A percentile compares a stretch with the other conserved stretches of the same genome.
These are phyloP conservation scores for Merodon equestris DNA, from an alignment of 2,888 invertebrate genomes.

Conservation along the genomic window DNA sequence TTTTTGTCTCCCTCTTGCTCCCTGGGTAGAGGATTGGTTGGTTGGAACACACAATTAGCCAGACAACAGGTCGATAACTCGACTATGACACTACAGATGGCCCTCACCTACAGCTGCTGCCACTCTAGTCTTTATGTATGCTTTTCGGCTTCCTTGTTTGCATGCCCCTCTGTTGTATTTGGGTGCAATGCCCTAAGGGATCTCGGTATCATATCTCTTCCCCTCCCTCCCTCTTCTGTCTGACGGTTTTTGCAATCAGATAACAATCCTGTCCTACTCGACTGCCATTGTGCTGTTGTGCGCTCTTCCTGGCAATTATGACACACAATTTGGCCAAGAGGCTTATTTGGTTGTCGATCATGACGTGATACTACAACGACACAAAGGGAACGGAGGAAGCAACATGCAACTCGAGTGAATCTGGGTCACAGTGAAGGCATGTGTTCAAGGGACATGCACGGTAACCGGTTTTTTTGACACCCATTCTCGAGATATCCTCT, in stretches of 20 bases:
- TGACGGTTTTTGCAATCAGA: slow-evolving; percentile 31
- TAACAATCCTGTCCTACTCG: slow-evolving; percentile 22
- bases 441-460: no score
- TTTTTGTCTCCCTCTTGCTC: not conserved
- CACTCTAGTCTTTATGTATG: not conserved
- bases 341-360: slow-evolving; percentile 28
- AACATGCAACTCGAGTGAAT: no score
- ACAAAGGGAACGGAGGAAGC: no score
- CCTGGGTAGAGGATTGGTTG: no score
- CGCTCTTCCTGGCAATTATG: slow-evolving; percentile 45
- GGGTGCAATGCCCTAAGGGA: slow-evolving; percentile 6
- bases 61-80: slow-evolving; percentile 58
- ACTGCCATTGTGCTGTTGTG: slow-evolving; percentile 11
- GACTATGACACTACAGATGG: slow-evolving; percentile 10
- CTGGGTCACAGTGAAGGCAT: no score
- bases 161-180: not conserved
- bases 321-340: slow-evolving; percentile 26
- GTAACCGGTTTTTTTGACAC: no score
- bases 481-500: no score
- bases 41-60: slow-evolving; percentile 21
- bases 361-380: no score
- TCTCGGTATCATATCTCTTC: no score
- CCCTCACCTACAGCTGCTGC: not conserved
- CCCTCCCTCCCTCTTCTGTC: not conserved
- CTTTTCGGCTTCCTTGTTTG: not conserved